Conservation (phyloP, 2,113 vertebrate genomes). For the Delphinus delphis region DNA sequence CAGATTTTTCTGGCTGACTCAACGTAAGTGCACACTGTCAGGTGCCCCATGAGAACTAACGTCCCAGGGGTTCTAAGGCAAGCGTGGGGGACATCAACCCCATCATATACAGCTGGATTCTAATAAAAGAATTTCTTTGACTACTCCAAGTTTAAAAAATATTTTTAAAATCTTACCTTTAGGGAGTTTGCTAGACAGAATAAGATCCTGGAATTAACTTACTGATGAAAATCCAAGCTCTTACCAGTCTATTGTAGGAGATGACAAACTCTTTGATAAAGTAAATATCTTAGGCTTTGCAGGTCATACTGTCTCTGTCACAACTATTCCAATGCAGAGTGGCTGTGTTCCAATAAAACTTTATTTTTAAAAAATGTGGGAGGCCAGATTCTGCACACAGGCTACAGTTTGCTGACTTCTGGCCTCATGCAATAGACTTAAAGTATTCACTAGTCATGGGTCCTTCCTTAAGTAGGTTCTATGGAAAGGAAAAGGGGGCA, state of each 20-base stretch:
- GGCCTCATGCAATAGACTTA: background rate
- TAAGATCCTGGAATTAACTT: background rate
- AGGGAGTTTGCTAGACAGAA: background rate
- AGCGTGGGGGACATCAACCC: background rate
- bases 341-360: background rate
- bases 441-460: background rate
- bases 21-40: background rate
- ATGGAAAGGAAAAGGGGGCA: background rate
- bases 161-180: background rate
- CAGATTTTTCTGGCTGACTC: background rate
- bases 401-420: background rate
- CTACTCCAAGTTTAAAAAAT: background rate
- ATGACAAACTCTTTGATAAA: background rate
- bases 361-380: background rate
- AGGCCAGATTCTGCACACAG: background rate
- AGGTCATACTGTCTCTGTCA: accelerated
- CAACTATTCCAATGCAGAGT: background rate
- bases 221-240: background rate
- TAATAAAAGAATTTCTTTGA: background rate
- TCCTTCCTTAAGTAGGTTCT: background rate
- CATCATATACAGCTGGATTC: background rate
- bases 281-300: background rate
- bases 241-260: accelerated
- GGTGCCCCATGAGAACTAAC: background rate
- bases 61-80: background rate